These are phyloP conservation scores for Orycteropus afer DNA, from an alignment of 2,113 vertebrate genomes.

Conservation along the genomic window DNA sequence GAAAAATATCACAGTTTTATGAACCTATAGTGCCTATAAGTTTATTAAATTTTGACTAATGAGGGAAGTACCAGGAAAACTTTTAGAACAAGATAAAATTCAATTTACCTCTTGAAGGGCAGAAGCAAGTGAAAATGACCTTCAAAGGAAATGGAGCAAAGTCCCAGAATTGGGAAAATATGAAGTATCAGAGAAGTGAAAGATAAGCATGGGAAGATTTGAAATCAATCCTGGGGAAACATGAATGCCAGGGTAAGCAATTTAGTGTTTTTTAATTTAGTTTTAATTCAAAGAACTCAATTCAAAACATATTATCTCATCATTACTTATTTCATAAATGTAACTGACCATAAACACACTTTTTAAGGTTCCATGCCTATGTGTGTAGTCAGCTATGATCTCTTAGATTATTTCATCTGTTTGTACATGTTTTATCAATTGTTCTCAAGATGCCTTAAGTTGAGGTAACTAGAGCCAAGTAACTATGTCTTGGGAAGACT, in stretches of 20 bases:
- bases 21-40: not conserved
- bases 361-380: not conserved
- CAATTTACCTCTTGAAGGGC: not conserved
- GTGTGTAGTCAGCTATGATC: not conserved
- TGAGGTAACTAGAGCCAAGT: not conserved
- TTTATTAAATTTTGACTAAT: not conserved
- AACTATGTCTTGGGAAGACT: not conserved
- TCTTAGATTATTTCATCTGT: not conserved
- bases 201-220: not conserved
- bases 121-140: not conserved
- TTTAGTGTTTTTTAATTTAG: not conserved
- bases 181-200: not conserved
- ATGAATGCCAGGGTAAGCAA: not conserved
- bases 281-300: not conserved
- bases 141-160: conserved; percentile 1
- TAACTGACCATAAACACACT: not conserved
- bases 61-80: not conserved
- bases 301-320: not conserved
- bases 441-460: not conserved
- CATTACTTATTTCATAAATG: not conserved
- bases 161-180: not conserved
- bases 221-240: not conserved
- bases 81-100: not conserved
- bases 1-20: conserved; percentile 30
- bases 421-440: not conserved